Base-by-base conservation (phyloP, 2,113 vertebrate genomes). In the Panthera leo region DNA sequence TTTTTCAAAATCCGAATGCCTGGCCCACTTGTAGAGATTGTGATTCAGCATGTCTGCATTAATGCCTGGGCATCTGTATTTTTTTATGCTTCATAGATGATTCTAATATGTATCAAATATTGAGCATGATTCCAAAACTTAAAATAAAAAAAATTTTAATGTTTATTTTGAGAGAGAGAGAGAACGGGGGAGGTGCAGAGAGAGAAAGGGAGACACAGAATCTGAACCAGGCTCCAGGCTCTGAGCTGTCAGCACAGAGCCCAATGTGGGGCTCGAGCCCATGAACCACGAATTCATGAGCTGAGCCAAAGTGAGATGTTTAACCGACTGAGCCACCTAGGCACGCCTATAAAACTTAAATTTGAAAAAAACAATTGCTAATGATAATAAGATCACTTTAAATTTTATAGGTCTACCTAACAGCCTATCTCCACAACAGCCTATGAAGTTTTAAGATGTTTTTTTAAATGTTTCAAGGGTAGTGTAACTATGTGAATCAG, bases 371-470 rank as follows among this genome's bases (percentile, higher is more conserved):
- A 63, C 73, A 75, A 61, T 83, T 5, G 31, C 78, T 85, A 58
- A 73, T 63, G 55, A 53, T 84, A 76, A 36, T 48, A 89, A 92
- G 21, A 70, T 45, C n/a, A 82, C 55, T 79, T 91, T 83, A 67
- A 92, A 94, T 95, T 96, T 87, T 80, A 19, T 45, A 61, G 34
- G 15, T 73, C 61, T 67, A 42, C 61, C 14, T 94, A 67, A 95
- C 13, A 96, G 67, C 53, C 94, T 88, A 73, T 94, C 27, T 92
- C 67, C 11, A 85, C 4, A 93, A 13, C 36, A 83, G 29, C 42
- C 79, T 89, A 5, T 93, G 70, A 95, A 79, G 27, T 93, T 95
- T 83, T 67, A 85, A 95, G 73, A 23, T 79, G 18, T 86, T 93
- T 92, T 80, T 42, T 1, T 42, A 75, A 83, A 85, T 82, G 16